These are phyloP conservation scores for Protonemura montana DNA, from an alignment of 2,888 invertebrate species.

Conservation along the genomic window DNA sequence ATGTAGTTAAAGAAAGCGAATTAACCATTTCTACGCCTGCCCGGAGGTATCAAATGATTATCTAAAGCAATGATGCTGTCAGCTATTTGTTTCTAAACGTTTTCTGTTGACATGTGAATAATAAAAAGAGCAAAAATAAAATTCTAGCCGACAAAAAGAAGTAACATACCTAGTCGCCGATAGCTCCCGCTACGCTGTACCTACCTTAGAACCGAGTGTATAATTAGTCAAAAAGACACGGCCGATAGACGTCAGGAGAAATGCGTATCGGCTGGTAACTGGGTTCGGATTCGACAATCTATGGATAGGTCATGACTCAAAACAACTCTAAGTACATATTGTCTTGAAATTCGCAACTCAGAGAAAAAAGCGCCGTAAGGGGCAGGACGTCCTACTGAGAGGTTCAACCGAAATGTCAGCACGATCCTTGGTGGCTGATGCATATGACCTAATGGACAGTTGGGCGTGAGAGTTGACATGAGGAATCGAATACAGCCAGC, in stretches of 20 bases:
- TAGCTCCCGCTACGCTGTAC: neutral
- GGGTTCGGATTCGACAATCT: neutral
- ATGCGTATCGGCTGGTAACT: neutral
- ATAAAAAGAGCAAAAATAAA: neutral
- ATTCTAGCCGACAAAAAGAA: neutral
- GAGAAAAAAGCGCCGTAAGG: neutral
- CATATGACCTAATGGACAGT: neutral
- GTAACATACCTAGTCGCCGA: neutral
- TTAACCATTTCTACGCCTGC: too few species aligned
- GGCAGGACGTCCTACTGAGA: neutral
- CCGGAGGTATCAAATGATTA: too few species aligned
- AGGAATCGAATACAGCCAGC: neutral
- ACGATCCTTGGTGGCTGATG: neutral
- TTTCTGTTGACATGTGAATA: neutral
- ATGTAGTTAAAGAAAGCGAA: too few species aligned
- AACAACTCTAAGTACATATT: too few species aligned
- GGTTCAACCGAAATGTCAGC: neutral
- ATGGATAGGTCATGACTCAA: neutral
- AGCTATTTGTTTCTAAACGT: neutral
- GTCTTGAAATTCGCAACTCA: neutral
- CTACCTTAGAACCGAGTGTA: neutral
- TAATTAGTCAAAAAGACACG: neutral
- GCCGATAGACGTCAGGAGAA: neutral
- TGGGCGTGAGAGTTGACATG: neutral
- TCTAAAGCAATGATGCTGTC: too few species aligned